phyloP scores from a whole-genome alignment of 2,888 invertebrate species.

The Chesias legatella region DNA sequence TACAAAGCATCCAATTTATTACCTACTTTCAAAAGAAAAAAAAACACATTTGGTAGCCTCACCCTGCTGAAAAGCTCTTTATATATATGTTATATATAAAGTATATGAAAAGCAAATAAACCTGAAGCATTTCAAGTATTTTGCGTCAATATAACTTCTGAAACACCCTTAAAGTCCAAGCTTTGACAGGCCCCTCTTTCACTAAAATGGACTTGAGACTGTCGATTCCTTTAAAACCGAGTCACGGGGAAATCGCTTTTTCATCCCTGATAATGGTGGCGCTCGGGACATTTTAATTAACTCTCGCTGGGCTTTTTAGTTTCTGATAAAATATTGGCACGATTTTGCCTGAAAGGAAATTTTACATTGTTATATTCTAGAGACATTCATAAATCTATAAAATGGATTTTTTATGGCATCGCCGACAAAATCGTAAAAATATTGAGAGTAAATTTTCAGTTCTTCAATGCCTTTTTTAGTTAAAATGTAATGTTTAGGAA shows the following conservation, averaged over 20 bases:
- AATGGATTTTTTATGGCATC: too few relatives aligned
- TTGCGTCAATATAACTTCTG: constrained; percentile 52
- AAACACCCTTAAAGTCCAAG: constrained; percentile 57
- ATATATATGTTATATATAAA: too few relatives aligned
- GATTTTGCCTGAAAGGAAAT: constrained; percentile 14
- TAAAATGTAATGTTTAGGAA: too few relatives aligned
- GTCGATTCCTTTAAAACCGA: constrained; percentile 69
- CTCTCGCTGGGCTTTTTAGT: constrained; percentile 53
- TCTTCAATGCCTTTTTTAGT: too few relatives aligned
- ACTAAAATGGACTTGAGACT: constrained; percentile 58
- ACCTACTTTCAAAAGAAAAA: too few relatives aligned
- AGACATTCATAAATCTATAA: neutral
- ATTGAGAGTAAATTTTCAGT: too few relatives aligned
- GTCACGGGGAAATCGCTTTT: constrained; percentile 74
- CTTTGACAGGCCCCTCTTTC: constrained; percentile 43
- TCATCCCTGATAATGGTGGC: constrained; percentile 72
- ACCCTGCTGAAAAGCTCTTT: too few relatives aligned
- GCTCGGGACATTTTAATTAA: constrained; percentile 75
- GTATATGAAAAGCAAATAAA: too few relatives aligned
- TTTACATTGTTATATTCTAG: neutral
- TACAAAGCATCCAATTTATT: too few relatives aligned
- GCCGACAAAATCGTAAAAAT: too few relatives aligned
- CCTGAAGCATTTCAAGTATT: constrained; percentile 32
- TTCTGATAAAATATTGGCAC: constrained; percentile 61
- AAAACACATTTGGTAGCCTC: too few relatives aligned